Base-by-base conservation (phyloP, 2,797 vertebrate genomes). In the Naso thynnoides region DNA sequence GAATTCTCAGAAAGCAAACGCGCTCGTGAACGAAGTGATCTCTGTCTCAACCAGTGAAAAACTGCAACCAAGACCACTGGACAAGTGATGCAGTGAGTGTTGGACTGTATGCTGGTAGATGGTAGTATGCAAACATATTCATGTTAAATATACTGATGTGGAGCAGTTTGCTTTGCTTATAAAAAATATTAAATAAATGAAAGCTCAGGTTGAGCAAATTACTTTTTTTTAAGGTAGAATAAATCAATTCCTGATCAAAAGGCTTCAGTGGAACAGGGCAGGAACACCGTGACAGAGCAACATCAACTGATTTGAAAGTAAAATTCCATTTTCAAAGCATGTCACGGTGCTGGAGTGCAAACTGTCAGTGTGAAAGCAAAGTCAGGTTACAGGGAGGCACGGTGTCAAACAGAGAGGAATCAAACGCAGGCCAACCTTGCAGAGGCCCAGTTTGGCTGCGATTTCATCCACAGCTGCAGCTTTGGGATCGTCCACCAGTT, bases 401-500 rank as follows among this genome's bases (percentile, higher is more conserved):
- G 5, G 16, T 2, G 24, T 48, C 8, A 9, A 21, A 41, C 18
- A n/a, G 18, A 64, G 16, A 2, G n/a, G n/a, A 23, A 33, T 15
- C 15, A 36, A 0, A 19, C 33, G 2, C 19, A 23, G 1, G 6
- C 73, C 18, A 56, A 97, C 98, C 97, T 99, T 99, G 73, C 95
- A 94, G 31, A 99, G 91, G 48, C 98, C 98, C 9, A 99, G 95
- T 70, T 99, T 99, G 62, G 96, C 95, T 0, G 98, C 97, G 0
- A 98, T 98, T 72, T 99, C 98, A 68, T 99, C 97, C 76, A 99
- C 98, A 7, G 97, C 96, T 65, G 95, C 96, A 5, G 98, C 98
- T 91, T 96, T 97, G 0, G 97, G 96, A 48, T 99, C 98, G 6
- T 98, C 97, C 68, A 99, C 90, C 88, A 99, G 92, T 82, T 99